phyloP scores from a whole-genome alignment of 2,797 vertebrate genomes.

The Rallus crepitans region DNA sequence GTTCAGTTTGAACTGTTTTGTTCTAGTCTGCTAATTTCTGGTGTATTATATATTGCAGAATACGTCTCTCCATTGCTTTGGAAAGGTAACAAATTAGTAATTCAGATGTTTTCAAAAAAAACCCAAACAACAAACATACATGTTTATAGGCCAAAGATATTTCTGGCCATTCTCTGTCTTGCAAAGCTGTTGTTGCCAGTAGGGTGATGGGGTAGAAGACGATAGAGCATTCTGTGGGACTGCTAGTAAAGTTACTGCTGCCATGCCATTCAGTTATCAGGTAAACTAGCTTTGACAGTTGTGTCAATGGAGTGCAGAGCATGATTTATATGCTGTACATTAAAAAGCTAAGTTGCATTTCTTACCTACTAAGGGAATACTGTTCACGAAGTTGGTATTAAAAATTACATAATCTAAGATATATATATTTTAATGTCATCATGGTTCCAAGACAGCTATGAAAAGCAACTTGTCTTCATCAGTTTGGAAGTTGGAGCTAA shows the following conservation, averaged over 20 bases:
- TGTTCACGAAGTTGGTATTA: neutral
- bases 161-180: fast-evolving
- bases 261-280: neutral
- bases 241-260: neutral
- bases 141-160: neutral
- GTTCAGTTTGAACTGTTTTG: neutral
- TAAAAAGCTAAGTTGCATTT: neutral
- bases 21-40: neutral
- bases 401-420: neutral
- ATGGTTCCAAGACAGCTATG: neutral
- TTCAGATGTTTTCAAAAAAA: neutral
- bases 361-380: neutral
- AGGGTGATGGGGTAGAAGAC: neutral
- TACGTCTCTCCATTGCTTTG: neutral
- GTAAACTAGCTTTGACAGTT: neutral
- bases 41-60: neutral
- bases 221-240: neutral
- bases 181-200: neutral
- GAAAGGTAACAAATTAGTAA: constrained; percentile 7
- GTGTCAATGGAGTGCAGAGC: neutral
- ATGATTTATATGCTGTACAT: neutral
- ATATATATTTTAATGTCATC: neutral
- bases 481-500: neutral
- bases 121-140: neutral
- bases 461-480: neutral